Conservation (phyloP, 2,113 vertebrate species). For the Leucopsar rothschildi region DNA sequence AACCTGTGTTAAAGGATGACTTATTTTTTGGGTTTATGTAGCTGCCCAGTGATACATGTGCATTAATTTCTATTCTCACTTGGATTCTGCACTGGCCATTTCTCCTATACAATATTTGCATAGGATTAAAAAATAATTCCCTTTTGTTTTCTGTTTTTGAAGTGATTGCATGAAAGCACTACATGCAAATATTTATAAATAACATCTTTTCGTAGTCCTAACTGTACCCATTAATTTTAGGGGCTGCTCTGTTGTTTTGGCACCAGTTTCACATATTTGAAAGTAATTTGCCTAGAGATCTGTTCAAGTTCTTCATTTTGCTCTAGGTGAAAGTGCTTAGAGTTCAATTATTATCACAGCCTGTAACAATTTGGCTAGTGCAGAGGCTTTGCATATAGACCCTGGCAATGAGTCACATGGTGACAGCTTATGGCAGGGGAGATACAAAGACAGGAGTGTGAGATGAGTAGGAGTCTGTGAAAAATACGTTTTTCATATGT, state of each 20-base stretch:
- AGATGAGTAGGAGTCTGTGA: conserved; percentile 43
- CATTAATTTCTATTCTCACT: background rate
- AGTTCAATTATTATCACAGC: background rate
- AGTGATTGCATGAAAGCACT: background rate
- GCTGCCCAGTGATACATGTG: background rate
- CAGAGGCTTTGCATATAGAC: background rate
- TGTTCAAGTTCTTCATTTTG: background rate
- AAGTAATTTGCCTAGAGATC: background rate
- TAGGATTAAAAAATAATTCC: background rate
- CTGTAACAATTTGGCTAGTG: background rate
- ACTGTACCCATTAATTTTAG: background rate
- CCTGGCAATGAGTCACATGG: background rate
- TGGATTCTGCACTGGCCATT: background rate
- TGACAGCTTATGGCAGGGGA: conserved; percentile 6
- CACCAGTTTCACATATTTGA: background rate
- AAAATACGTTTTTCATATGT: background rate
- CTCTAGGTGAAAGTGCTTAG: background rate
- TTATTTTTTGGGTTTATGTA: background rate
- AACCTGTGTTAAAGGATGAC: background rate
- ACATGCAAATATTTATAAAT: background rate
- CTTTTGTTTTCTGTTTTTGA: background rate
- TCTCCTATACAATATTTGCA: background rate
- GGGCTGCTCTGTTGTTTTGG: background rate
- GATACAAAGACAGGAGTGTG: background rate
- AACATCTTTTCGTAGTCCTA: background rate